Evolutionary conservation across 2,888 invertebrate species (phyloP).

Genomic region (Eristalis arbustorum): DNA sequence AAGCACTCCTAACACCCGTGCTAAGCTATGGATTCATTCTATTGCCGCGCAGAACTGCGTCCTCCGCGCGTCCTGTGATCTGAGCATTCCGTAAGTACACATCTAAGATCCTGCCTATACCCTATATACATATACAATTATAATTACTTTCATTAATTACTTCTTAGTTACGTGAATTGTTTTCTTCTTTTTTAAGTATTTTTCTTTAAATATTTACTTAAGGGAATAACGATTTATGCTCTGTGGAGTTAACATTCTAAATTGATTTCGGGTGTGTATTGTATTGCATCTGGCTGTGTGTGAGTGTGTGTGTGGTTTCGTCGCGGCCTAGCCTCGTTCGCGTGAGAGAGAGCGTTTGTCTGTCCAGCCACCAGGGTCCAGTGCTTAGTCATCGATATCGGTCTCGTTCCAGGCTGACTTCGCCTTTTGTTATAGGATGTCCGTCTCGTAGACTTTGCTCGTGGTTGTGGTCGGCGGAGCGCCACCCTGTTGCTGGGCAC

Average conservation of each 20-base stretch:
- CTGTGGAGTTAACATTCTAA: slow-evolving; percentile 50
- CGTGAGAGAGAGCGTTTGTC: not conserved
- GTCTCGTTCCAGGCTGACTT: slow-evolving; percentile 79
- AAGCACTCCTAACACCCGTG: not conserved
- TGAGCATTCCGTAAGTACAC: slow-evolving; percentile 41
- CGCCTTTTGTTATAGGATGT: slow-evolving; percentile 90
- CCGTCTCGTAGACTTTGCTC: slow-evolving; percentile 94
- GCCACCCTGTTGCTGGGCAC: slow-evolving; percentile 44
- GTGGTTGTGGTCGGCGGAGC: slow-evolving; percentile 82
- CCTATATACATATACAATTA: slow-evolving; percentile 58
- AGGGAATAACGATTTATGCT: slow-evolving; percentile 65
- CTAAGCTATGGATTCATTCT: slow-evolving; percentile 6
- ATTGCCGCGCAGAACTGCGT: slow-evolving; percentile 10
- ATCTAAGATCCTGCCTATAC: slow-evolving; percentile 50
- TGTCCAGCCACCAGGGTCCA: slow-evolving; percentile 25
- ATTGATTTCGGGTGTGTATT: slow-evolving; percentile 37
- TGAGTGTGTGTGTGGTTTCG: no score
- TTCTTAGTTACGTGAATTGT: slow-evolving; percentile 7
- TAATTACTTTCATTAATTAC: slow-evolving; percentile 14
- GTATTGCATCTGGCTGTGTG: slow-evolving; percentile 52
- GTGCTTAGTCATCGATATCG: slow-evolving; percentile 75
- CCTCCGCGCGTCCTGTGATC: not conserved
- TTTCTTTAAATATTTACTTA: slow-evolving; percentile 24
- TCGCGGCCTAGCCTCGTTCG: slow-evolving; percentile 40
- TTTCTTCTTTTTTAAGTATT: not conserved